Conservation (phyloP, 2,113 vertebrate genomes). For the Spheniscus mendiculus region DNA sequence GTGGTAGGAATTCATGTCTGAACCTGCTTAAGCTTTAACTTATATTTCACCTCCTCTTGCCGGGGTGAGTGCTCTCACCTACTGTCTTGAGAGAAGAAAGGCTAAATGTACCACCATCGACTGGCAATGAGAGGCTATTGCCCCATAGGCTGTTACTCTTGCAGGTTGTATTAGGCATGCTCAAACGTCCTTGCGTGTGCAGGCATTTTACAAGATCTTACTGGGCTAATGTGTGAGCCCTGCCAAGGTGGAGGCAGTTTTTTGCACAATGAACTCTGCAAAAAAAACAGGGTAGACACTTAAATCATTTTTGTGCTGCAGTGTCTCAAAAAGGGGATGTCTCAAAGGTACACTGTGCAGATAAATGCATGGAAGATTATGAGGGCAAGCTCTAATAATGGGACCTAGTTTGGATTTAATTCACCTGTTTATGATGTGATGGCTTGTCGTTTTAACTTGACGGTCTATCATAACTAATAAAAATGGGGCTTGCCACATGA, state of each 20-base stretch:
- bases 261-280: neutral
- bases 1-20: neutral
- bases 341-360: neutral
- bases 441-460: neutral
- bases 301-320: neutral
- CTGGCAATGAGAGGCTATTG: neutral
- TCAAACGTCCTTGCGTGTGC: neutral
- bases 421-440: neutral
- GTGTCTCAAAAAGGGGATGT: neutral
- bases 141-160: neutral
- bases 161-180: neutral
- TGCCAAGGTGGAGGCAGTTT: neutral
- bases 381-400: neutral
- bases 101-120: neutral
- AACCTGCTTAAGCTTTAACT: neutral
- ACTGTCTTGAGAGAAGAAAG: neutral
- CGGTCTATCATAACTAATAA: neutral
- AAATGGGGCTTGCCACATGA: neutral
- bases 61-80: neutral
- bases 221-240: neutral
- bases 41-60: neutral
- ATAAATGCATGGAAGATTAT: neutral
- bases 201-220: neutral
- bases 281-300: neutral
- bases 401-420: neutral